Conservation (phyloP, 23 tunicate genomes). For the Diplosoma virens region DNA sequence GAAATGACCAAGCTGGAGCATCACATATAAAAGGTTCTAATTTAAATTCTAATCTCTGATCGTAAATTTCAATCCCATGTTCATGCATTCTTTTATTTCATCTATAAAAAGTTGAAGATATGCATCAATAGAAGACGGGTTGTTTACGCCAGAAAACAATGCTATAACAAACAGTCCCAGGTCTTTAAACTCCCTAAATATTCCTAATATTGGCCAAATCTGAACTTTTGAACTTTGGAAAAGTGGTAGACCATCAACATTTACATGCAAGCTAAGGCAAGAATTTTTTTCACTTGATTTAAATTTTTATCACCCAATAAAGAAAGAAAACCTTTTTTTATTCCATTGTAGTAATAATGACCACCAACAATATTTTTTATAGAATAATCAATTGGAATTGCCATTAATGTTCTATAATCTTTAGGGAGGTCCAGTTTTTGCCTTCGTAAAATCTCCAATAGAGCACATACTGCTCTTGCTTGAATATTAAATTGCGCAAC, state of each 20-base stretch:
- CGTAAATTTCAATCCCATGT: conserved; percentile 5
- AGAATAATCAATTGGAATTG: conserved; percentile 1
- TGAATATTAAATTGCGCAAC: neutral
- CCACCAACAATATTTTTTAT: conserved; percentile 7
- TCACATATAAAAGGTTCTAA: conserved; percentile 42
- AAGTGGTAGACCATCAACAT: conserved; percentile 53
- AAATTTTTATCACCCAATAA: neutral
- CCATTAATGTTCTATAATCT: conserved; percentile 20
- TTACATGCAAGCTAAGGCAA: neutral
- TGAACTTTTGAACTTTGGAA: conserved; percentile 21
- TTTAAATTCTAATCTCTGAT: neutral
- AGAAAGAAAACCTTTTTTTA: conserved; percentile 4
- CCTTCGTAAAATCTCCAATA: neutral
- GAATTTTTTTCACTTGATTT: neutral
- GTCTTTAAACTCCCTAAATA: neutral
- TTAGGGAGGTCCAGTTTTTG: conserved; percentile 4
- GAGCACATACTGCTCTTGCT: neutral
- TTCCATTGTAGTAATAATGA: conserved; percentile 7
- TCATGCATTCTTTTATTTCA: conserved; percentile 1
- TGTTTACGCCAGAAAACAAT: conserved; percentile 2
- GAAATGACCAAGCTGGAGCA: conserved; percentile 51
- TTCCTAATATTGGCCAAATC: conserved; percentile 48
- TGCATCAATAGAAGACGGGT: neutral
- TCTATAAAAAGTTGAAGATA: neutral
- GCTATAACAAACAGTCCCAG: conserved; percentile 17